These are phyloP conservation scores for Cottoperca gobio DNA, from an alignment of 2,797 vertebrate species.

Conservation along the genomic window DNA sequence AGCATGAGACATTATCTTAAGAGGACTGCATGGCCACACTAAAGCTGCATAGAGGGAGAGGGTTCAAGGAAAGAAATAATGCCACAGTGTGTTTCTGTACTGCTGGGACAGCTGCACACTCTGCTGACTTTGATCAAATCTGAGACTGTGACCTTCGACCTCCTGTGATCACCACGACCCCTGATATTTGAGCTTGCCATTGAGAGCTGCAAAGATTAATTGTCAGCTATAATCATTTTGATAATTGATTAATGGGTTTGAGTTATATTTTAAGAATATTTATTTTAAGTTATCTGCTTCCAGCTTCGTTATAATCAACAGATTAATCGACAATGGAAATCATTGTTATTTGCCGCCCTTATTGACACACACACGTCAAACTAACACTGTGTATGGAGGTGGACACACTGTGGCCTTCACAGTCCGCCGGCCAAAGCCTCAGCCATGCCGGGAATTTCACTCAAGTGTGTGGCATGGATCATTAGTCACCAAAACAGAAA, in stretches of 20 bases:
- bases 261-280: too few relatives aligned
- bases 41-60: slow-evolving; percentile 12
- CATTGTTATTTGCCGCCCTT: too few relatives aligned
- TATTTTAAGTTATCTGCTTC: too few relatives aligned
- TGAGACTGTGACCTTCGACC: slow-evolving; percentile 56
- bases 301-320: too few relatives aligned
- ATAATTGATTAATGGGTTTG: too few relatives aligned
- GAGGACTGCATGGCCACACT: slow-evolving; percentile 37
- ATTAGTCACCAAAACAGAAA: slow-evolving; percentile 66
- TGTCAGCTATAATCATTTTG: too few relatives aligned
- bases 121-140: slow-evolving; percentile 28
- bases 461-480: slow-evolving; percentile 63
- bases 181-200: slow-evolving; percentile 23
- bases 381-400: slow-evolving; percentile 7
- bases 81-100: slow-evolving; percentile 35
- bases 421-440: slow-evolving; percentile 71
- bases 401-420: slow-evolving; percentile 64
- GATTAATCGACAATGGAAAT: too few relatives aligned
- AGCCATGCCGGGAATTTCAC: slow-evolving; percentile 77
- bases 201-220: not conserved
- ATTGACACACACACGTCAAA: slow-evolving; percentile 7
- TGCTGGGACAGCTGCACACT: slow-evolving; percentile 22
- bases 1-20: slow-evolving; percentile 53
- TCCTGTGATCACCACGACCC: slow-evolving; percentile 17
- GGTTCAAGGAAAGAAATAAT: slow-evolving; percentile 46